Base-by-base conservation (phyloP, 2,113 vertebrate species). In the Arenaria interpres region DNA sequence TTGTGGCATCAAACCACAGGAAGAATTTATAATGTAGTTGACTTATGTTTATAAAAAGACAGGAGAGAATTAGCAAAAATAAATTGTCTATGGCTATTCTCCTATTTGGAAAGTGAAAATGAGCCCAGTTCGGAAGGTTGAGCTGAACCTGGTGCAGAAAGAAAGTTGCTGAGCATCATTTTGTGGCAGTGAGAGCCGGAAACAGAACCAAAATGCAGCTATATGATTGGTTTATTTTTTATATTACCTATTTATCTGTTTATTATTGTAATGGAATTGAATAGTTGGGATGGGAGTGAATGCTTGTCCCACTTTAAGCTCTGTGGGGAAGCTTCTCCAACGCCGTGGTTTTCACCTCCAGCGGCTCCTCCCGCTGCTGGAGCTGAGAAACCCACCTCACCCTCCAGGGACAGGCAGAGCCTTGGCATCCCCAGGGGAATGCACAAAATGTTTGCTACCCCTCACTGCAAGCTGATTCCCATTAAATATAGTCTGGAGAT, bases 291-390 rank as follows among this genome's bases (percentile, higher is more conserved):
- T 10, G 33, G 35, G 17, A 14, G 3, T n/a, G 27, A 75, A 25
- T 1, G 0, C 28, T 59, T 3, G 0, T 20, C 24, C 13, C 28
- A 4, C 33, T 66, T 48, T n/a, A 43, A 76, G 27, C 4, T 22
- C 14, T 15, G 4, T 17, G 22, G 14, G 37, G 73, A 30, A n/a
- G 21, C 5, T 35, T 60, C 12, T 37, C 14, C 20, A 20, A 9
- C 4, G 9, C 6, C 15, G 4, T 27, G 41, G 20, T 13, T 78
- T 84, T 23, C n/a, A 6, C n/a, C 13, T 43, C 57, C 1, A 1
- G 12, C 33, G 48, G 9, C 18, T 57, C 13, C 18, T 59, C 2
- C 14, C 1, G 1, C 46, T 46, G 54, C n/a, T 46, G 77, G 63
- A 64, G 56, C 32, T 25, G 48, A 82, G n/a, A n/a, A n/a, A n/a